A percentile compares a stretch with the other conserved stretches of the same genome.
These are phyloP conservation scores for Neoarius graeffei DNA, from an alignment of 2,113 vertebrate genomes.

Conservation along the genomic window DNA sequence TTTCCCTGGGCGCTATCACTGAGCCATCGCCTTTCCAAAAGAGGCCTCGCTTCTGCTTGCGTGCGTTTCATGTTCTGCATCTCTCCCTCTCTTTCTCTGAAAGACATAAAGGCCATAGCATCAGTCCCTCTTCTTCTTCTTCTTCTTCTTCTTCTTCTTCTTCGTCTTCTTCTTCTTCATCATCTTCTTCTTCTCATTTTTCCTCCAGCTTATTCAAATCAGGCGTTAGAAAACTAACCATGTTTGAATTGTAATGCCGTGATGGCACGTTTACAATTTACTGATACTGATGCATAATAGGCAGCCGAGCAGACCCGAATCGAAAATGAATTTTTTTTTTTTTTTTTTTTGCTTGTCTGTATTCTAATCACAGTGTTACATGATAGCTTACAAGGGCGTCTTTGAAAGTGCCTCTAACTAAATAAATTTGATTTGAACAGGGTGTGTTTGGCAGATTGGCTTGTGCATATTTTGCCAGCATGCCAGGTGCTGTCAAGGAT, in stretches of 20 bases:
- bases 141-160: not conserved
- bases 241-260: conserved; percentile 81
- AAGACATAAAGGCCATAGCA: conserved; percentile 69
- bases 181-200: conserved; percentile 50
- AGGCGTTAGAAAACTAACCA: conserved; percentile 82
- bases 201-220: conserved; percentile 80
- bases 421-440: conserved; percentile 81
- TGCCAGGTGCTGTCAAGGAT: conserved; percentile 74
- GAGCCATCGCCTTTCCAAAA: conserved; percentile 67
- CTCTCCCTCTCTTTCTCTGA: conserved; percentile 45
- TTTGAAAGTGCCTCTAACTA: conserved; percentile 77
- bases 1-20: conserved; percentile 73
- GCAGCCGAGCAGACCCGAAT: conserved; percentile 63
- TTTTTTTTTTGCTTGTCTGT: conserved; percentile 72
- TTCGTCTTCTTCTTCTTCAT: not conserved
- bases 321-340: conserved; percentile 73
- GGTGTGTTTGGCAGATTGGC: conserved; percentile 75
- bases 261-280: conserved; percentile 76
- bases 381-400: conserved; percentile 79
- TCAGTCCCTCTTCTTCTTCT: conserved; percentile 37
- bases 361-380: conserved; percentile 78
- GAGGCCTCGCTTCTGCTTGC: conserved; percentile 50
- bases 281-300: conserved; percentile 73
- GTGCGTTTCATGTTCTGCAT: conserved; percentile 34
- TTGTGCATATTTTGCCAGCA: conserved; percentile 59